A percentile compares a stretch with the other conserved stretches of the same genome.
These are phyloP conservation scores for Butorides virescens DNA, from an alignment of 2,113 vertebrate genomes.

Conservation along the genomic window DNA sequence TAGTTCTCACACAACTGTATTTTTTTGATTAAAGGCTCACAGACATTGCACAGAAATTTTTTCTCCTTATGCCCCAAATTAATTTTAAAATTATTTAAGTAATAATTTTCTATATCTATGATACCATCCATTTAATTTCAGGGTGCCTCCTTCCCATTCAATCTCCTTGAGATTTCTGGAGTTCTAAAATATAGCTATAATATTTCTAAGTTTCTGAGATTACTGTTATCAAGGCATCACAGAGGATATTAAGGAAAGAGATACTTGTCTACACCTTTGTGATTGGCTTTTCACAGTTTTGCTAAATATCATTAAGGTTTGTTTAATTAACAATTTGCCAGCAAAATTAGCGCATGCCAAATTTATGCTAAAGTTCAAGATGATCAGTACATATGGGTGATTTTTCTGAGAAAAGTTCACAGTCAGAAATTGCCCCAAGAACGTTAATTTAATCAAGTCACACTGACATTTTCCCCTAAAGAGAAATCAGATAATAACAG, in stretches of 20 bases:
- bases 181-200: not conserved
- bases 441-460: slow-evolving; percentile 55
- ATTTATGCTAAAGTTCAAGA: slow-evolving; percentile 7
- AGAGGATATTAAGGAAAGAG: not conserved
- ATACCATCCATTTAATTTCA: not conserved
- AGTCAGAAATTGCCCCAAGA: slow-evolving; percentile 4
- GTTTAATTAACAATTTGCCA: not conserved
- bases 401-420: slow-evolving; percentile 19
- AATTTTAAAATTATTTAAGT: not conserved
- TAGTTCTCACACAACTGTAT: not conserved
- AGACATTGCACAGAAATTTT: not conserved
- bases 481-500: slow-evolving; percentile 1
- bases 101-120: not conserved
- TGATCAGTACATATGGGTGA: not conserved
- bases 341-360: not conserved
- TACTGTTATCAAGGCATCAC: not conserved
- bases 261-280: not conserved
- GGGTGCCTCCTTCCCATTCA: not conserved
- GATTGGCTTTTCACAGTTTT: not conserved
- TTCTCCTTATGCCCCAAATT: not conserved
- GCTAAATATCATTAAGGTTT: not conserved
- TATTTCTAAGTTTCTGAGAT: not conserved
- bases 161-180: not conserved
- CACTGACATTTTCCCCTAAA: slow-evolving; percentile 3
- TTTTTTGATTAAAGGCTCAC: not conserved